A percentile compares a stretch with the other conserved stretches of the same genome.
These are phyloP conservation scores for Nannoperca obscura DNA, from an alignment of 2,797 vertebrate species.

Conservation along the genomic window DNA sequence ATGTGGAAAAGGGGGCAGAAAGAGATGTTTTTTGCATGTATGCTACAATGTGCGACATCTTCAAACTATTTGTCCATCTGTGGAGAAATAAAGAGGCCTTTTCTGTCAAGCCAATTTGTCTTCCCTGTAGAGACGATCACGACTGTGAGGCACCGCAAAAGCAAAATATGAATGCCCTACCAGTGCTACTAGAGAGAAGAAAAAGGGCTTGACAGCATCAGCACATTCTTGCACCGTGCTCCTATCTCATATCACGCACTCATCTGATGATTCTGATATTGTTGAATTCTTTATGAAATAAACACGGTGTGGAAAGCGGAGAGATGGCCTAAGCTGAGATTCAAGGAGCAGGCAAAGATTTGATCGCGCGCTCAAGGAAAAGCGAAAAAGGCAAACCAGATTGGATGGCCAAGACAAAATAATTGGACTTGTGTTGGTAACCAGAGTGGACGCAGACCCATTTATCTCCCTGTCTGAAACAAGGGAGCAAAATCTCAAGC, in stretches of 20 bases:
- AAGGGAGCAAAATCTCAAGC: constrained; percentile 35
- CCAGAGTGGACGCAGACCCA: constrained; percentile 60
- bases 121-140: constrained; percentile 42
- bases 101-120: constrained; percentile 59
- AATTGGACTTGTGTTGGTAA: constrained; percentile 69
- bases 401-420: constrained; percentile 55
- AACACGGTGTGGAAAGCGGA: constrained; percentile 50
- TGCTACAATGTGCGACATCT: constrained; percentile 20
- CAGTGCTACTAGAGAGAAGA: constrained; percentile 44
- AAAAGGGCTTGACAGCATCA: constrained; percentile 63
- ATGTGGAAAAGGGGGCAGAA: not conserved
- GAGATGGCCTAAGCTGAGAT: constrained; percentile 6
- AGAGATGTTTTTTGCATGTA: not conserved
- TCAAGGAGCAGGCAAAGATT: constrained; percentile 48
- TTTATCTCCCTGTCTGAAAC: constrained; percentile 69
- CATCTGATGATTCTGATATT: constrained; percentile 72
- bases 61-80: constrained; percentile 44
- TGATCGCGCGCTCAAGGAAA: constrained; percentile 52
- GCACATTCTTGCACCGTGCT: constrained; percentile 62
- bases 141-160: constrained; percentile 50
- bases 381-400: constrained; percentile 48
- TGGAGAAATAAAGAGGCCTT: constrained; percentile 24
- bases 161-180: constrained; percentile 71
- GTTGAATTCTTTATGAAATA: constrained; percentile 74
- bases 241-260: constrained; percentile 67